Base-by-base conservation (phyloP, 1,140 invertebrate species). In the Mercenaria mercenaria region DNA sequence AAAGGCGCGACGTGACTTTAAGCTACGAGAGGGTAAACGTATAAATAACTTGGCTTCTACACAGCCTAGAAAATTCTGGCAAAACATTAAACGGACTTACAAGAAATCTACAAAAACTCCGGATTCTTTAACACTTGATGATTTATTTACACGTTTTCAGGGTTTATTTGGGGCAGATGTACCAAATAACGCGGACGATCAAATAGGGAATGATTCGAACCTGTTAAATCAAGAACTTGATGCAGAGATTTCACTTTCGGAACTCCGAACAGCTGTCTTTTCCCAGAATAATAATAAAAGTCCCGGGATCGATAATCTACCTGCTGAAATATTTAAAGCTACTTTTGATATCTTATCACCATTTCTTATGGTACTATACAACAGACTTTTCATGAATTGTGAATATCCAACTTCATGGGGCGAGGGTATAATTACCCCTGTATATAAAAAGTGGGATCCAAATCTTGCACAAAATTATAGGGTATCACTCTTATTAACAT, bases 251-350 rank as follows among this genome's bases (percentile, higher is more conserved):
- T 26, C 43, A 11, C 11, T 56, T 41, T 13, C 15, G 32, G n/a
- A n/a, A n/a, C n/a, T n/a, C n/a, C n/a, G n/a, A n/a, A 82, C 15
- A 26, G 80, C 34, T 20, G n/a, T 82, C 11, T 64, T n/a, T 50
- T 23, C 11, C n/a, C 80, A 61, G 37, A 82, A 59, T 10, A 82
- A 82, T 64, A 82, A 82, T 50, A n/a, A n/a, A n/a, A n/a, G n/a
- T n/a, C n/a, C n/a, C n/a, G n/a, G n/a, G n/a, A n/a, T n/a, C n/a
- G n/a, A n/a, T n/a, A n/a, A n/a, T n/a, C n/a, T n/a, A n/a, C n/a
- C n/a, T n/a, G n/a, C n/a, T n/a, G n/a, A n/a, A n/a, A n/a, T n/a
- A n/a, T n/a, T n/a, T n/a, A n/a, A n/a, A n/a, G n/a, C n/a, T n/a
- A n/a, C n/a, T n/a, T 72, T 18, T n/a, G 26, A 34, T 15, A 29